Base-by-base conservation (phyloP, 2,113 vertebrate genomes). In the Lepus americanus region DNA sequence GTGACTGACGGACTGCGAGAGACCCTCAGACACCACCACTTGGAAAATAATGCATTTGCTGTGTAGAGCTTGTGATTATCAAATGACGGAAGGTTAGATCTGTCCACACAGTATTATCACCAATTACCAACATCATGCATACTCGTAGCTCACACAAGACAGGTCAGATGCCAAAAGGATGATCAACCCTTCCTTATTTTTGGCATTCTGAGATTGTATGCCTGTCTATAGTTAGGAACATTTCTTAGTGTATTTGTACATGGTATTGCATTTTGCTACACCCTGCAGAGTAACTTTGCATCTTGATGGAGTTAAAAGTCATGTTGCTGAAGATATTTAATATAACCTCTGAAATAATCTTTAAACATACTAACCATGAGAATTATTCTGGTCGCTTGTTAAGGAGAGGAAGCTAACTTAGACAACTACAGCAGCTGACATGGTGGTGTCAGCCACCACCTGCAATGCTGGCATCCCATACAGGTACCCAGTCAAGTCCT, bases 271-370 rank as follows among this genome's bases (percentile, higher is more conserved):
- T 73, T 73, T 72, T 61, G 44, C 39, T 27, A 31, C 3, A 77
- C n/a, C 49, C n/a, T 39, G 12, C 51, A 27, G 27, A 55, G 13
- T 76, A 49, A 78, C 69, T 90, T 49, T 63, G 22, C 33, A 5
- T 77, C 44, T 90, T 90, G 25, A 61, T 72, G 53, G n/a, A 90
- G 27, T n/a, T 90, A 10, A 77, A 67, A 25, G 33, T 79, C 22
- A 33, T 63, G 1, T 55, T 78, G n/a, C 5, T 66, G 13, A 80
- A 87, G 55, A 33, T 79, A 11, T 36, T 77, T 88, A 84, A 61
- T 84, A 1, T 86, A 67, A n/a, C 29, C 10, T 89, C 39, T 93
- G 25, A 89, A 77, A 74, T 76, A 53, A 33, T 63, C n/a, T 96
- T 91, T 25, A 80, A 59, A 27, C 25, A 63, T 70, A 19, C 67